phyloP scores from a whole-genome alignment of 2,797 vertebrate genomes.

The Catharus ustulatus region DNA sequence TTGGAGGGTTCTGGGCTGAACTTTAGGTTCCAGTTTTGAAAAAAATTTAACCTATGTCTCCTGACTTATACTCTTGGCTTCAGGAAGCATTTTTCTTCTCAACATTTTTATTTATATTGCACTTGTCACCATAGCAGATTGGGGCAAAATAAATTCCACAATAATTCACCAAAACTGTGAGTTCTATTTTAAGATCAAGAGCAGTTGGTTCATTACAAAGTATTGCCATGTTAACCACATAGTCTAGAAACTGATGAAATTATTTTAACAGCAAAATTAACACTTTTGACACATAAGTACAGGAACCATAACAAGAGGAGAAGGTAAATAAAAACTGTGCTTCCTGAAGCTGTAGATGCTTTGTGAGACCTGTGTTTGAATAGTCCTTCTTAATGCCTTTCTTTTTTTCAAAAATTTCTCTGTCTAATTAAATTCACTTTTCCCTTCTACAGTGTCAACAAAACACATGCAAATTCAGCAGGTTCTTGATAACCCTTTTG shows the following conservation, averaged over 20 bases:
- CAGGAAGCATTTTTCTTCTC: slow-evolving; percentile 1
- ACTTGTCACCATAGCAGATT: slow-evolving; percentile 2
- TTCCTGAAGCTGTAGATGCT: neutral
- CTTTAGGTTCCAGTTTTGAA: neutral
- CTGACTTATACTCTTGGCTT: neutral
- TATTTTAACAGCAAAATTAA: slow-evolving; percentile 22
- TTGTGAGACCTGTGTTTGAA: neutral
- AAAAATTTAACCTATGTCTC: neutral
- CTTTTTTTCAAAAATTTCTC: neutral
- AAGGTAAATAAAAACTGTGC: neutral
- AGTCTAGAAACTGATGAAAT: neutral
- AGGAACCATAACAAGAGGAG: neutral
- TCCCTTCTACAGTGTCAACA: neutral
- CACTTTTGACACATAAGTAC: neutral
- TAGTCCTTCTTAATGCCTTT: neutral
- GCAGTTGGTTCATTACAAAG: slow-evolving; percentile 18
- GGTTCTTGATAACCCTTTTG: neutral
- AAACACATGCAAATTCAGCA: neutral
- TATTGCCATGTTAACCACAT: neutral
- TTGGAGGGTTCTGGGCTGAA: neutral
- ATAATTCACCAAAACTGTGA: neutral
- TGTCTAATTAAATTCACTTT: neutral
- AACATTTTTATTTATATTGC: slow-evolving; percentile 47
- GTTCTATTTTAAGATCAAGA: slow-evolving; percentile 22
- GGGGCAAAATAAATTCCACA: slow-evolving; percentile 1